Evolutionary conservation across 2,797 vertebrate genomes (phyloP).

Genomic region (Stomatorhinus walkeri): DNA sequence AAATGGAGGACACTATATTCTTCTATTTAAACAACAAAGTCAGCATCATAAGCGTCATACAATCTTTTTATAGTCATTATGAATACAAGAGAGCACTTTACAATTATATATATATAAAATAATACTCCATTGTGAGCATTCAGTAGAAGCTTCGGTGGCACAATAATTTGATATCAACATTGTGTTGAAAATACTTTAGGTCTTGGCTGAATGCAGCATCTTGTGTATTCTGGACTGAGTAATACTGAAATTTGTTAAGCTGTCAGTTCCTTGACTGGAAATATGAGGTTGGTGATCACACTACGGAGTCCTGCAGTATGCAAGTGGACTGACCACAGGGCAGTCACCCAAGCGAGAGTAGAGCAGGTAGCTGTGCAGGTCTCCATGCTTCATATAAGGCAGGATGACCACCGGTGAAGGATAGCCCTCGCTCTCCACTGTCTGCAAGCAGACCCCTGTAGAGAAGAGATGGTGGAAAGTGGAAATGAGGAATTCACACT

Average conservation of each 20-base stretch:
- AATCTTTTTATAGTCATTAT: background rate
- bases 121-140: background rate
- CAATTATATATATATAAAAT: too few species aligned
- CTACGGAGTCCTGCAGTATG: background rate
- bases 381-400: constrained; percentile 89
- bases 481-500: background rate
- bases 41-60: background rate
- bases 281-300: background rate
- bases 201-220: background rate
- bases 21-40: background rate
- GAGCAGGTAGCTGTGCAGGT: constrained; percentile 86
- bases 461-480: constrained; percentile 18
- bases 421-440: constrained; percentile 80
- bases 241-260: background rate
- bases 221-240: background rate
- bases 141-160: background rate
- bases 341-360: constrained; percentile 80
- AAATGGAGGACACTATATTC: background rate
- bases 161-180: background rate
- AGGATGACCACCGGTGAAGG: constrained; percentile 86
- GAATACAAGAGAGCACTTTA: too few species aligned
- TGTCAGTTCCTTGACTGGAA: background rate
- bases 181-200: background rate
- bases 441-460: constrained; percentile 85
- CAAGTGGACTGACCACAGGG: constrained; percentile 65